Conservation (phyloP, 2,113 vertebrate species). For the Caracal caracal region DNA sequence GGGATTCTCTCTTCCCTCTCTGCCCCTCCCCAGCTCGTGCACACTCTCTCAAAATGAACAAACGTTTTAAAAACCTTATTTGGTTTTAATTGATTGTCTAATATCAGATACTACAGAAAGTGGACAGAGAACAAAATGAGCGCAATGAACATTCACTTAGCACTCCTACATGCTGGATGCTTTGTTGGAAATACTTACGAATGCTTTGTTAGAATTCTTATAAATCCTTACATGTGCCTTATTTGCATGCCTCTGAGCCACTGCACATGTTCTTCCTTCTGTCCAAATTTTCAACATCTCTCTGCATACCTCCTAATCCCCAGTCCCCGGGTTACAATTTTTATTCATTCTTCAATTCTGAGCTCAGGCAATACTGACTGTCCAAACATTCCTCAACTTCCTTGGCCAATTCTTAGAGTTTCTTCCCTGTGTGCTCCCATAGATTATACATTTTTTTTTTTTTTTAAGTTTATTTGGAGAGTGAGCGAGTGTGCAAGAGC, state of each 20-base stretch:
- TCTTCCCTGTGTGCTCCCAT: neutral
- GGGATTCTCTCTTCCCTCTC: too few species aligned
- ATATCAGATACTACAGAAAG: neutral
- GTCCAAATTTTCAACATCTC: neutral
- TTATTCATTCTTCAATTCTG: neutral
- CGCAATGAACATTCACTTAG: neutral
- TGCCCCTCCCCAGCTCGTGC: too few species aligned
- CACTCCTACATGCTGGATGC: neutral
- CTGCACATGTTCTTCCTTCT: neutral
- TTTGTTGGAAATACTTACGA: constrained; percentile 1
- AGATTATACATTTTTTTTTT: neutral
- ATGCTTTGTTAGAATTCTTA: neutral
- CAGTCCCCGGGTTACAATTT: neutral
- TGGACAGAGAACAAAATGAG: neutral
- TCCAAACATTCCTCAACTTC: constrained; percentile 8
- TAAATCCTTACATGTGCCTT: neutral
- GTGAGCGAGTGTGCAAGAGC: too few species aligned
- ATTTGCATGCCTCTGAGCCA: neutral
- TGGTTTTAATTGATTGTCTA: neutral
- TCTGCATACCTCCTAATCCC: neutral
- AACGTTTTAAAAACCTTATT: neutral
- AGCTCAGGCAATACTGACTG: neutral
- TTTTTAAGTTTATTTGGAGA: too few species aligned
- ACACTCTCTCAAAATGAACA: too few species aligned
- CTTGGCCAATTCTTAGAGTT: neutral